Percentiles rank a stretch among this genome's conserved stretches.
Evolutionary conservation across 1,140 invertebrate species (phyloP).

Genomic region (Plodia interpunctella): DNA sequence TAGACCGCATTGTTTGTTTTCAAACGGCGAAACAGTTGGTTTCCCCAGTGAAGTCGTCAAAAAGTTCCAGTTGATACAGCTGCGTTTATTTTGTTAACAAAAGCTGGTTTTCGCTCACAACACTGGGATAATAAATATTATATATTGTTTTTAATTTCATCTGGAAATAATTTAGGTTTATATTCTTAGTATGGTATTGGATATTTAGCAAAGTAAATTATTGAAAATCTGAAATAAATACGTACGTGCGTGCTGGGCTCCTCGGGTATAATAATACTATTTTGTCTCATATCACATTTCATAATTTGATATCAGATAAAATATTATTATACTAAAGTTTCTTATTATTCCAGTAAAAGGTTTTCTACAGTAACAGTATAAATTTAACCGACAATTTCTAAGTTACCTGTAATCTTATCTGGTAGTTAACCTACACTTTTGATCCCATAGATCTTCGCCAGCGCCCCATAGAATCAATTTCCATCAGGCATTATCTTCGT

Average conservation of each 20-base stretch:
- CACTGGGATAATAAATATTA: no score
- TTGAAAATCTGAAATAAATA: no score
- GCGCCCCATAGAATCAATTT: conserved; percentile 14
- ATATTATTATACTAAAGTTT: no score
- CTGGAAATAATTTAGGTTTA: no score
- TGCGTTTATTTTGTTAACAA: background rate
- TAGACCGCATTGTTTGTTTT: background rate
- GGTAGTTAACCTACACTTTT: conserved; percentile 5
- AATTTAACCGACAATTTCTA: conserved; percentile 7
- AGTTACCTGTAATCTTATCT: conserved; percentile 6
- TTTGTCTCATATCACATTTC: no score
- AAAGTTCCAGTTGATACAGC: background rate
- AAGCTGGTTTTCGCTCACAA: background rate
- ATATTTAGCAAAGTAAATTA: no score
- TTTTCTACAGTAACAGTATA: background rate
- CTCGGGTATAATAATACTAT: no score
- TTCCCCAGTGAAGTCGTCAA: background rate
- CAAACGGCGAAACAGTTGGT: background rate
- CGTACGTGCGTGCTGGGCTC: no score
- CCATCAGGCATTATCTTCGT: conserved; percentile 24
- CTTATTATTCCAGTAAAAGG: background rate
- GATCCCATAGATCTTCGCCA: conserved; percentile 5
- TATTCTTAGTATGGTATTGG: no score
- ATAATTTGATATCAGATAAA: no score
- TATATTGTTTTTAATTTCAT: no score